phyloP scores from a whole-genome alignment of 2,113 vertebrate species.

The Formicarius rufipectus region DNA sequence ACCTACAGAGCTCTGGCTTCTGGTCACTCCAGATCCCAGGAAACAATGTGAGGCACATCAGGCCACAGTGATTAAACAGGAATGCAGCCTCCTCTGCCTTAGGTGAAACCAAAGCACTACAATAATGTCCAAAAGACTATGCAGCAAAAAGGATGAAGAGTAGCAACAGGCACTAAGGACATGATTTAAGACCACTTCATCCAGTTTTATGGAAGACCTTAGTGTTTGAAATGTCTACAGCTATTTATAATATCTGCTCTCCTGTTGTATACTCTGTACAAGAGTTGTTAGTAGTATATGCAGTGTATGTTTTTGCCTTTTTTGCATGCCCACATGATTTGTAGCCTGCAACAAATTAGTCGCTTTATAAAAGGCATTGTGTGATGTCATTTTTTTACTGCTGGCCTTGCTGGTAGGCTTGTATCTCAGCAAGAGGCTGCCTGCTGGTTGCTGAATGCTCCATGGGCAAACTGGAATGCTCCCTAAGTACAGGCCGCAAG shows the following conservation, averaged over 20 bases:
- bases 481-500: constrained; percentile 32
- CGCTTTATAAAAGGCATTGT: background rate
- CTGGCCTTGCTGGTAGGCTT: background rate
- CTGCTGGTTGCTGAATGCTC: background rate
- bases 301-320: background rate
- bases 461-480: constrained; percentile 35
- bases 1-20: background rate
- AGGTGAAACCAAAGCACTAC: background rate
- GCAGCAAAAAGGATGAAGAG: background rate
- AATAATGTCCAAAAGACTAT: background rate
- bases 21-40: background rate
- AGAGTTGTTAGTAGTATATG: background rate
- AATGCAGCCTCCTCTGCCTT: background rate
- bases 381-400: constrained; percentile 14
- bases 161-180: background rate
- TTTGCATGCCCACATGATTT: background rate
- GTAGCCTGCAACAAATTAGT: background rate
- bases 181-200: background rate
- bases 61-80: background rate
- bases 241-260: background rate
- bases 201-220: background rate
- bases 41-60: background rate
- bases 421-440: constrained; percentile 19
- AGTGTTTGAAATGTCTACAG: background rate
- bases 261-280: background rate